phyloP scores from a whole-genome alignment of 2,113 vertebrate genomes.

The Axis porcinus region DNA sequence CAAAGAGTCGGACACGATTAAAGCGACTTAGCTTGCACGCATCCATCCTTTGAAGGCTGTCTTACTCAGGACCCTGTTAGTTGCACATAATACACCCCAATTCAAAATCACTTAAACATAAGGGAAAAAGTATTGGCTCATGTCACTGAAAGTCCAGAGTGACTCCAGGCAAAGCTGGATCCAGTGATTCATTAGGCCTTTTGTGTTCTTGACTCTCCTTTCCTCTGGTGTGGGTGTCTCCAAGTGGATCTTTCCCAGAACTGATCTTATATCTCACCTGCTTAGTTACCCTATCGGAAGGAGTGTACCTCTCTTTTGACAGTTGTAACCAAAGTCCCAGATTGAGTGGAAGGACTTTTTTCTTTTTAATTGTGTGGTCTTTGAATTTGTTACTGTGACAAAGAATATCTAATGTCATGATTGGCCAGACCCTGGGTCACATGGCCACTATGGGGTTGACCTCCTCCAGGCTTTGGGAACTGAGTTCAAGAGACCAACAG shows the following conservation, averaged over 20 bases:
- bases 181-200: background rate
- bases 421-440: background rate
- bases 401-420: background rate
- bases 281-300: background rate
- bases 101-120: background rate
- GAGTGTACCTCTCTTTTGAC: background rate
- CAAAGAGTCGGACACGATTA: background rate
- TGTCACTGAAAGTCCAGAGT: background rate
- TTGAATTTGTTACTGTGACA: background rate
- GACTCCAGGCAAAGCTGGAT: background rate
- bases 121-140: background rate
- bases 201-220: background rate
- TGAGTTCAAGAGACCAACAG: background rate
- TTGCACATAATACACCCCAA: background rate
- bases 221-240: background rate
- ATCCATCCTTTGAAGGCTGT: background rate
- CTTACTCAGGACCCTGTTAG: background rate
- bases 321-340: background rate
- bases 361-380: background rate
- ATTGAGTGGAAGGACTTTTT: background rate
- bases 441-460: background rate
- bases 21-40: background rate
- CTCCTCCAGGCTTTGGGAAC: background rate
- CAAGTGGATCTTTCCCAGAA: background rate
- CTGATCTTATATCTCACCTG: background rate